A percentile compares a stretch with the other conserved stretches of the same genome.
These are phyloP conservation scores for Opisthocomus hoazin DNA, from an alignment of 2,113 vertebrate genomes.

Conservation along the genomic window DNA sequence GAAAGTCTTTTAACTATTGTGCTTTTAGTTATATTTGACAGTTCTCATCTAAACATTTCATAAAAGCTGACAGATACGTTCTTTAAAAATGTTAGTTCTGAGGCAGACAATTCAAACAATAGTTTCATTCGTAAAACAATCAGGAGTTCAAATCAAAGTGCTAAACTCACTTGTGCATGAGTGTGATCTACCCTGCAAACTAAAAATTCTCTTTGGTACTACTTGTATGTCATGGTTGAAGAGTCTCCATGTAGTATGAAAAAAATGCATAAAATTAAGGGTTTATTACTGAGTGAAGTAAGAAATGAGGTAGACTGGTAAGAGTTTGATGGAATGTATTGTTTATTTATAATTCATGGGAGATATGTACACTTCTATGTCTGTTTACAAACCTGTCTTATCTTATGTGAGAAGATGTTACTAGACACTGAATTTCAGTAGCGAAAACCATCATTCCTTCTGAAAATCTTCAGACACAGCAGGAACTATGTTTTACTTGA, in stretches of 20 bases:
- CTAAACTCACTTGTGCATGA: neutral
- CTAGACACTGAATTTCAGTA: neutral
- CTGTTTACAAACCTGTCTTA: neutral
- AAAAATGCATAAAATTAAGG: neutral
- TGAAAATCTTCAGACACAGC: neutral
- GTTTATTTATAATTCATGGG: neutral
- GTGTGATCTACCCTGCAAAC: neutral
- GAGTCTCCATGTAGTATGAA: neutral
- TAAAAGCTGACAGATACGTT: neutral
- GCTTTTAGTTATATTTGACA: conserved; percentile 28
- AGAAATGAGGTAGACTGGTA: neutral
- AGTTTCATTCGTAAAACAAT: neutral
- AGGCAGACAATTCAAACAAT: conserved; percentile 21
- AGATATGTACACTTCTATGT: neutral
- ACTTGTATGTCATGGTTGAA: neutral
- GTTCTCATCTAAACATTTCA: conserved; percentile 45
- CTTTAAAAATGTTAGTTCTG: conserved; percentile 7
- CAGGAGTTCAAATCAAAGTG: conserved; percentile 11
- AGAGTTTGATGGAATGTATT: neutral
- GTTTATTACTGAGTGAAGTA: neutral
- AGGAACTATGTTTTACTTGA: neutral
- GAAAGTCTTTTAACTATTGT: conserved; percentile 32
- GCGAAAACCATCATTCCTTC: neutral
- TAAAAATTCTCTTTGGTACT: conserved; percentile 6
- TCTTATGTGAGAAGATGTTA: neutral